Conservation (phyloP, 2,113 vertebrate species). For the Emydura subglobosa region DNA sequence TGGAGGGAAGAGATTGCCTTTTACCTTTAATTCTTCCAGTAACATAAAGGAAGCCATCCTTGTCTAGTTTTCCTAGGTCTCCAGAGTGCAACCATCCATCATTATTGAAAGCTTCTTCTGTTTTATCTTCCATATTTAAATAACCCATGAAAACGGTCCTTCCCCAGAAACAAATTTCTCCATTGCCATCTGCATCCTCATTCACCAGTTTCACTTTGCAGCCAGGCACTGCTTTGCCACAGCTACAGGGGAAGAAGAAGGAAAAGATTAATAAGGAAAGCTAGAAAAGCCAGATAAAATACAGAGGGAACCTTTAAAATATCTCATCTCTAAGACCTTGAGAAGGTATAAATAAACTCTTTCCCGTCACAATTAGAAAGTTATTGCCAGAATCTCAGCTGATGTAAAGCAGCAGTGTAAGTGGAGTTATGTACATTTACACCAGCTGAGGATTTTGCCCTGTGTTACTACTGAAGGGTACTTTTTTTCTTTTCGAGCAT, state of each 20-base stretch:
- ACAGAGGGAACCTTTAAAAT: not conserved
- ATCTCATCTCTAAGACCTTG: not conserved
- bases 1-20: not conserved
- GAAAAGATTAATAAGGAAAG: not conserved
- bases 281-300: not conserved
- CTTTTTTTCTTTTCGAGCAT: not conserved
- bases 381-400: not conserved
- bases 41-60: slow-evolving; percentile 89
- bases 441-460: not conserved
- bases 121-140: slow-evolving; percentile 90
- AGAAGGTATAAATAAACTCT: not conserved
- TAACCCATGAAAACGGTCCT: slow-evolving; percentile 93
- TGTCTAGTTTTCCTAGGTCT: slow-evolving; percentile 84
- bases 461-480: not conserved
- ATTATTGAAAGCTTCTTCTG: slow-evolving; percentile 83
- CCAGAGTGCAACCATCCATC: slow-evolving; percentile 92
- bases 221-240: slow-evolving; percentile 86
- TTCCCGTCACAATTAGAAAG: not conserved
- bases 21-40: slow-evolving; percentile 92
- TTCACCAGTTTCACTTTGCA: slow-evolving; percentile 85
- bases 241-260: slow-evolving; percentile 69
- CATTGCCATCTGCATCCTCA: slow-evolving; percentile 79
- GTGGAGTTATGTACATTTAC: not conserved
- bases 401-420: not conserved
- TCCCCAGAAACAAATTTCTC: slow-evolving; percentile 93